Percentiles rank a stretch among this genome's conserved stretches.
Conservation (phyloP, 2,888 invertebrate genomes). For the Sialis fuliginosa region DNA sequence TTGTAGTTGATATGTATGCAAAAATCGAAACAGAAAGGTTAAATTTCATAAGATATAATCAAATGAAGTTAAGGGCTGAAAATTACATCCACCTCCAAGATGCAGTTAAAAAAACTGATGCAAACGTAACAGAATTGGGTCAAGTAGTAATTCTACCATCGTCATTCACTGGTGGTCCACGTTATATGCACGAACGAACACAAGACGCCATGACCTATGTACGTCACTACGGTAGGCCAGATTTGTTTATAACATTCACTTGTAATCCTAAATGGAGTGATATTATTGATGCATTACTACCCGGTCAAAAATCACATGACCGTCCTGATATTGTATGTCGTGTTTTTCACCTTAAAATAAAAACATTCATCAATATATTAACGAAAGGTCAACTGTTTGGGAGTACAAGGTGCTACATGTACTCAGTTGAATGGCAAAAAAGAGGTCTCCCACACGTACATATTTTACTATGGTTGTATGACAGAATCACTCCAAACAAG, state of each 20-base stretch:
- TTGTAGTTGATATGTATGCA: slow-evolving; percentile 14
- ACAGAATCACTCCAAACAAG: slow-evolving; percentile 15
- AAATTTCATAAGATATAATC: slow-evolving; percentile 4
- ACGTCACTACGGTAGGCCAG: slow-evolving; percentile 16
- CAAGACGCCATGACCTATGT: slow-evolving; percentile 18
- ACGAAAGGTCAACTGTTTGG: slow-evolving; percentile 13
- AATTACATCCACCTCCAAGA: slow-evolving; percentile 4
- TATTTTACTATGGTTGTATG: slow-evolving; percentile 16
- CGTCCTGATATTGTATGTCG: slow-evolving; percentile 15
- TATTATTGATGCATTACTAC: slow-evolving; percentile 10
- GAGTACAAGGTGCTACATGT: slow-evolving; percentile 11
- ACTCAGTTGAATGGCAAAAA: slow-evolving; percentile 17
- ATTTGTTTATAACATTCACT: slow-evolving; percentile 10
- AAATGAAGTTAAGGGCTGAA: slow-evolving; percentile 7
- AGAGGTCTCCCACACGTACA: slow-evolving; percentile 17
- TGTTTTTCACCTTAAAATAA: slow-evolving; percentile 9
- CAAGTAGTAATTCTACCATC: background rate
- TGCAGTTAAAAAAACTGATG: background rate
- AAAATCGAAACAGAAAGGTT: slow-evolving; percentile 8
- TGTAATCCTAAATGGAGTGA: slow-evolving; percentile 15
- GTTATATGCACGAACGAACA: slow-evolving; percentile 14
- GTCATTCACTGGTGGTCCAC: slow-evolving; percentile 13
- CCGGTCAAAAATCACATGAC: slow-evolving; percentile 10
- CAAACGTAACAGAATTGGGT: background rate
- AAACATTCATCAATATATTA: slow-evolving; percentile 11